Evolutionary conservation across 2,888 invertebrate genomes (phyloP).

Genomic region (Caenorhabditis sp.): DNA sequence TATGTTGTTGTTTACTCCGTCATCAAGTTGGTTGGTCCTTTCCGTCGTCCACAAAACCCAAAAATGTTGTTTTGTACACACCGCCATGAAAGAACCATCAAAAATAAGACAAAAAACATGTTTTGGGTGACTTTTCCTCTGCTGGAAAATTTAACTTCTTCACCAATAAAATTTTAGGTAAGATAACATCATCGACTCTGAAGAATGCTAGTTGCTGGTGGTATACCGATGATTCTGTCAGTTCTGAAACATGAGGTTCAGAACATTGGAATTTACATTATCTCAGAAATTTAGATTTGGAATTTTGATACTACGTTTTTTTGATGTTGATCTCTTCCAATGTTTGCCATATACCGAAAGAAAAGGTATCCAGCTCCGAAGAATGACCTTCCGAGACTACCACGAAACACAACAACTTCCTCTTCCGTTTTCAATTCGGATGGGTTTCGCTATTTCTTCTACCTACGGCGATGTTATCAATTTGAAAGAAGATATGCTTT

Average conservation of each 20-base stretch:
- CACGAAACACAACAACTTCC: conserved; percentile 45
- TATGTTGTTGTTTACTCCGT: conserved; percentile 49
- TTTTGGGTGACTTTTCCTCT: background rate
- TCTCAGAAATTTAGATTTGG: background rate
- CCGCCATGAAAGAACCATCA: conserved; percentile 49
- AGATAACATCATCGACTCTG: background rate
- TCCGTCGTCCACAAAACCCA: conserved; percentile 32
- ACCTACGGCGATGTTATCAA: conserved; percentile 43
- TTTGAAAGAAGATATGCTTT: conserved; percentile 36
- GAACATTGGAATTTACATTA: background rate
- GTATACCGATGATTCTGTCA: no score
- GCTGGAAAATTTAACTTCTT: background rate
- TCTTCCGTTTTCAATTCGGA: conserved; percentile 21
- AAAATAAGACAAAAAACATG: conserved; percentile 14
- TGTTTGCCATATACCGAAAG: conserved; percentile 20
- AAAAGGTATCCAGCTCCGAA: conserved; percentile 42
- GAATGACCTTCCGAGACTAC: conserved; percentile 35
- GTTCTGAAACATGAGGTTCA: background rate
- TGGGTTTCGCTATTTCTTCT: conserved; percentile 33
- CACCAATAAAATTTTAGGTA: background rate
- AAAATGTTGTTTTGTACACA: conserved; percentile 49
- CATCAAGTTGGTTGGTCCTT: conserved; percentile 39
- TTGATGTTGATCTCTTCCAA: conserved; percentile 49
- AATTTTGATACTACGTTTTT: conserved; percentile 51
- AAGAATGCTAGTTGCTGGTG: background rate